Base-by-base conservation (phyloP, 2,113 vertebrate genomes). In the Sander vitreus region DNA sequence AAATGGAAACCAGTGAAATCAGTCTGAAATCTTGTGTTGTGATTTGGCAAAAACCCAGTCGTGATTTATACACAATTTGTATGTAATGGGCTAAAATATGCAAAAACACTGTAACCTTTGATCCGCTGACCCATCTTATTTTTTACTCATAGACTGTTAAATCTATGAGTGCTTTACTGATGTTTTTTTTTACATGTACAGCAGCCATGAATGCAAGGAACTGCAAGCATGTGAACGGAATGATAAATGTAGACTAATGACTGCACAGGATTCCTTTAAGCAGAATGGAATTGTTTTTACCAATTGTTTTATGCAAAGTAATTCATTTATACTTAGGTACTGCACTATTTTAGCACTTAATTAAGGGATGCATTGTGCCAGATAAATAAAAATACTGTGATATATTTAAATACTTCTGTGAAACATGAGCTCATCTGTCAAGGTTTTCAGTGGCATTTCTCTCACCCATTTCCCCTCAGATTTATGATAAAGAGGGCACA, bases 401-500 rank as follows among this genome's bases (percentile, higher is more conserved):
- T 36, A 30, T 23, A 53, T 65, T 50, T 23, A 23, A 54, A 47
- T 0, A 15, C 27, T 64, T 63, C 15, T 25, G 45, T 65, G 27
- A 25, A 65, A 50, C 25, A 67, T 15, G 13, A 66, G 39, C 47
- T 76, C 21, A 43, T 36, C 23, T 63, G 21, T 70, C 14, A 65
- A 59, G 6, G 4, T 54, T 67, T 83, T 73, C 12, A 55, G 13
- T 12, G 5, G 11, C 47, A 21, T 86, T 16, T 75, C 14, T 83
- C 36, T 65, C 47, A 11, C 47, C 11, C 48, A 5, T 58, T 73
- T 70, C 3, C 27, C 27, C 36, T 27, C 87, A 99, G 98, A 89
- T 97, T 99, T 89, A 99, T 99, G 98, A 99, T 99, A 73, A 99
- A 99, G 93, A 93, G 98, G 89, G 98, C 98, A 0, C 98, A 99